Base-by-base conservation (phyloP, 2,888 invertebrate species). In the Bugula neritina region DNA sequence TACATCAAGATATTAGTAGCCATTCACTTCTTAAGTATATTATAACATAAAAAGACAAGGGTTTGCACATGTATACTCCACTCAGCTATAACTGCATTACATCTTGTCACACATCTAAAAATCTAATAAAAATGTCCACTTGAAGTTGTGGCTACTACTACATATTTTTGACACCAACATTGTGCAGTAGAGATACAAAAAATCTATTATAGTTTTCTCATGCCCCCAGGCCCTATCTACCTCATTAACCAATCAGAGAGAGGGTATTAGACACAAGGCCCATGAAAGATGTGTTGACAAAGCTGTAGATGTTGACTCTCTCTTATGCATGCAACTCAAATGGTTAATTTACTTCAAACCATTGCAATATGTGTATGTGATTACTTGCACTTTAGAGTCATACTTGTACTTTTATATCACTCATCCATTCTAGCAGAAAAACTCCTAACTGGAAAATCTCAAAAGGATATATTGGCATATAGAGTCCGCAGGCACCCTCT, bases 131-230 rank as follows among this genome's bases (percentile, higher is more conserved):
- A 63, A 13, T 29, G 63, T 34, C 63, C 63, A 63, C 63, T 63
- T 63, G 31, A n/a, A 10, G 2, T 34, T 3, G 5, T 3, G 63
- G 5, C 31, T 29, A 27, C 63, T 63, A 31, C 31, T 31, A 34
- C 63, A 63, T 31, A 43, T 63, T 63, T 25, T 63, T 63, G 27
- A 63, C 31, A 63, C 63, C 63, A 63, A 63, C 63, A 27, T 63
- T 63, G 31, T 63, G 31, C 29, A 31, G 31, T 43, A 17, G 17
- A 43, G 17, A 5, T 10, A 27, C 27, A 63, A 63, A 63, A 63
- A 63, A 21, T 63, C 34, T 31, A 63, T 63, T 34, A 43, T 43
- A 27, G 63, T 63, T 63, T 31, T 31, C 31, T 25, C 63, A 63
- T 63, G 63, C 10, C 63, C 63, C 27, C 31, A 63, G 63, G 63